Conservation (phyloP, 2,113 vertebrate genomes). For the Oceanites oceanicus region DNA sequence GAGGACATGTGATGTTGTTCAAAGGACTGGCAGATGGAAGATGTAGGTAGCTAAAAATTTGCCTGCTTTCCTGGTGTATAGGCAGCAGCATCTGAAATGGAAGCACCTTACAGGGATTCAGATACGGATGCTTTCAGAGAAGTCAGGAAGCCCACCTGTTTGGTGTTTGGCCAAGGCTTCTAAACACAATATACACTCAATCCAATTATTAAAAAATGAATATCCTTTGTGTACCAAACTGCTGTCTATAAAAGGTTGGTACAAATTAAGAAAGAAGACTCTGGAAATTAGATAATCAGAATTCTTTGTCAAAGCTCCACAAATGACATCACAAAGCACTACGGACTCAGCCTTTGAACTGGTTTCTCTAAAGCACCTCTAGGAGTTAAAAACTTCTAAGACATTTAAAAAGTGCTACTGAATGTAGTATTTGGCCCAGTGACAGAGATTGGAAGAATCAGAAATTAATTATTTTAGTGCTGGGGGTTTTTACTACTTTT, state of each 20-base stretch:
- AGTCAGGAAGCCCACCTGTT: background rate
- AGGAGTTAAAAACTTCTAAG: background rate
- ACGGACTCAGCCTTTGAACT: background rate
- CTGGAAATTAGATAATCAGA: background rate
- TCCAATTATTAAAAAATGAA: background rate
- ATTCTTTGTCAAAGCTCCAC: background rate
- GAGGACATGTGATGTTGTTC: background rate
- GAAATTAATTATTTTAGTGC: background rate
- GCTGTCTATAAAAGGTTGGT: background rate
- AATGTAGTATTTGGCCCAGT: background rate
- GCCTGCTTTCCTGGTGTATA: background rate
- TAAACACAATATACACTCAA: background rate
- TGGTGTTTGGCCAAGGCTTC: background rate
- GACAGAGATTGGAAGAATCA: background rate
- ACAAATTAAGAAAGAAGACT: background rate
- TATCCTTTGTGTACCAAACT: background rate
- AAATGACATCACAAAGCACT: fast-evolving
- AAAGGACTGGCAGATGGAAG: background rate
- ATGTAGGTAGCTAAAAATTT: background rate
- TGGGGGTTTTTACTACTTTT: background rate
- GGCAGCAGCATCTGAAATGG: background rate
- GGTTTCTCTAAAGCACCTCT: background rate
- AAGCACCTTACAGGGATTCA: background rate
- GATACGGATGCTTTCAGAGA: background rate
- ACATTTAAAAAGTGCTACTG: background rate